Evolutionary conservation across 2,797 vertebrate genomes (phyloP).

Genomic region (Pteronotus mesoamericanus): DNA sequence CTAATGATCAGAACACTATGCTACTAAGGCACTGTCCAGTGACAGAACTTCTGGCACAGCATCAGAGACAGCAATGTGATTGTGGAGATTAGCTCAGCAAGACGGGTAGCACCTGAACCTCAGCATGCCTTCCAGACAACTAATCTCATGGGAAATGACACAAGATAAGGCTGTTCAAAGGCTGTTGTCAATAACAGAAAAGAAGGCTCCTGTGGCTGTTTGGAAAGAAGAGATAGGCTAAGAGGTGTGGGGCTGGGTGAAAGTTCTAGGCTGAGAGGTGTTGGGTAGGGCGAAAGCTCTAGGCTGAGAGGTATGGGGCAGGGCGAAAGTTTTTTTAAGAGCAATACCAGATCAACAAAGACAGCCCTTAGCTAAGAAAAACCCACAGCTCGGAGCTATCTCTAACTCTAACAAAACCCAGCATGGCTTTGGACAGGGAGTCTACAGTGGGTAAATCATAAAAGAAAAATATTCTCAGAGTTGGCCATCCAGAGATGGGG

Average conservation of each 20-base stretch:
- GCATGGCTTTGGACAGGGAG: background rate
- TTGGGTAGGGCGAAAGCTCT: background rate
- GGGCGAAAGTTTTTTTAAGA: background rate
- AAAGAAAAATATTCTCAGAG: background rate
- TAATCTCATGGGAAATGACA: background rate
- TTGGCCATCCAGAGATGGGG: background rate
- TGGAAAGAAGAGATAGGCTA: background rate
- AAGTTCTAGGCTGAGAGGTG: too few relatives aligned
- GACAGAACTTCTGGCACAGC: background rate
- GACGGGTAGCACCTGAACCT: background rate
- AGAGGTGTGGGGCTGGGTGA: background rate
- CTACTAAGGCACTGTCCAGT: background rate
- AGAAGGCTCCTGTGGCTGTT: background rate
- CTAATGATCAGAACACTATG: background rate
- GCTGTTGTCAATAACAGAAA: background rate
- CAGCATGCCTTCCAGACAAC: background rate
- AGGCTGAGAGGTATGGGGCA: background rate
- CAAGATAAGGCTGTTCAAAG: background rate
- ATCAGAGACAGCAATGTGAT: background rate
- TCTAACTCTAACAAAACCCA: background rate
- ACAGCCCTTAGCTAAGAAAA: background rate
- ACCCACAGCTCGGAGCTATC: background rate
- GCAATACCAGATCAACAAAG: background rate
- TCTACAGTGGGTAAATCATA: background rate
- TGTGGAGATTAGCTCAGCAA: background rate